Evolutionary conservation across 1,140 invertebrate species (phyloP), one percentile per base, ranked within the genome.

Genomic region (Scaptomyza montana): DNA sequence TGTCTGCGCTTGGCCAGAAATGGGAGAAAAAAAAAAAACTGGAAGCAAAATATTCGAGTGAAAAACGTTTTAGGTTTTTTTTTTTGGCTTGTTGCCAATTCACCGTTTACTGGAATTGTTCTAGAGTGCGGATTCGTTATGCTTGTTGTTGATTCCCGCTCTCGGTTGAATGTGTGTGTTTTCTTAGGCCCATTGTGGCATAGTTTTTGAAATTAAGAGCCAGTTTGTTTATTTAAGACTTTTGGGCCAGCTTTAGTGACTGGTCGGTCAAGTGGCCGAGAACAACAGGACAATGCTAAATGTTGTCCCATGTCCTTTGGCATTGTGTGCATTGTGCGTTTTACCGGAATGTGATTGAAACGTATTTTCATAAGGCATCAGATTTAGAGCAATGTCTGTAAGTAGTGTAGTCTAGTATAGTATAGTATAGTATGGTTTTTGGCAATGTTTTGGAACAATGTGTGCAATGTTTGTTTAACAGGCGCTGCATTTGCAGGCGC

Each of bases 311-410:
- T 13, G 39, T 8, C 39, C 16, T 13, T 56, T 45, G 16, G 19
- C 16, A 16, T 49, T 69, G 13, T 59, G 19, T 60, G 36, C 4
- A 25, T 25, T 5, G 6, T 19, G 9, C 43, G 36, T 19, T 12
- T 30, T 33, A 50, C 3, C 13, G 10, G 28, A 41, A 51, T 45
- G 30, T 5, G 66, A 53, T 43, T 36, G 36, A 25, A 45, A 49
- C 46, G 39, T 12, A 13, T 56, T 30, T 51, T 66, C 81, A 84
- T 80, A 77, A 85, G 68, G 54, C 59, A 46, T 60, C 53, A 74
- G 78, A 81, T 86, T 86, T 86, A 81, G 78, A 81, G 81, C 81
- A 75, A 61, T 50, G 76, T 57, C 3, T 1, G 6, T 30, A 30
- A 5, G 6, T 30, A 30, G 5, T 30, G 30, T 30, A 1, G 21